Evolutionary conservation across 1,140 invertebrate genomes (phyloP).

Genomic region (Solenopsis fugax): DNA sequence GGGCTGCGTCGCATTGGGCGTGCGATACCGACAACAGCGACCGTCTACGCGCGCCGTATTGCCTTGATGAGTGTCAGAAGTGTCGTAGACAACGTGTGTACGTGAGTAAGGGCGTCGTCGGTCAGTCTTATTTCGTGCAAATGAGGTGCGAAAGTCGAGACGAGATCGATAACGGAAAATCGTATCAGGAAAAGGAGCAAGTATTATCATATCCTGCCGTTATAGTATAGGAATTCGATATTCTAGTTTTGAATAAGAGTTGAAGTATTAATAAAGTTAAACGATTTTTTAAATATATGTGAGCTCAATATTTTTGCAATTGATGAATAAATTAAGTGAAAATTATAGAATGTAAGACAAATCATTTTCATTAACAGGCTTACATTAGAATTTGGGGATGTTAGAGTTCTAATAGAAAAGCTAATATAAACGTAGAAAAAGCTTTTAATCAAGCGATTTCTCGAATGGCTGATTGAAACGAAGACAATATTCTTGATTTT

Average conservation of each 20-base stretch:
- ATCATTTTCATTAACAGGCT: neutral
- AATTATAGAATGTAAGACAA: neutral
- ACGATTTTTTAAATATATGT: neutral
- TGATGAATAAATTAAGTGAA: neutral
- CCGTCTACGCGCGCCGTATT: conserved; percentile 54
- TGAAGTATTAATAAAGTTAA: neutral
- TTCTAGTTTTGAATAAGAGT: neutral
- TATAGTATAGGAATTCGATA: neutral
- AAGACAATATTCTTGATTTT: neutral
- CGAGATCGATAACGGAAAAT: neutral
- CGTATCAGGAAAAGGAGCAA: neutral
- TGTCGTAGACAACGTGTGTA: conserved; percentile 24
- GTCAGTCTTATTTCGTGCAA: conserved; percentile 42
- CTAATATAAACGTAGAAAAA: neutral
- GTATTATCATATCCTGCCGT: neutral
- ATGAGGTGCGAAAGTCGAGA: conserved; percentile 24
- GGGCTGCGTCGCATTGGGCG: conserved; percentile 80
- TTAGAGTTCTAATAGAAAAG: neutral
- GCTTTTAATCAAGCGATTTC: neutral
- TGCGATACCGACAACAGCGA: conserved; percentile 69
- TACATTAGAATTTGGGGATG: neutral
- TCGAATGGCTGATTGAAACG: neutral
- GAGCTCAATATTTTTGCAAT: neutral
- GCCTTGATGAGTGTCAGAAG: conserved; percentile 59
- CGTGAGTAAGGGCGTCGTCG: conserved; percentile 23